Percentiles rank a stretch among this genome's conserved stretches.
Evolutionary conservation across 2,113 vertebrate genomes (phyloP).

Genomic region (Nesogale talazaci): DNA sequence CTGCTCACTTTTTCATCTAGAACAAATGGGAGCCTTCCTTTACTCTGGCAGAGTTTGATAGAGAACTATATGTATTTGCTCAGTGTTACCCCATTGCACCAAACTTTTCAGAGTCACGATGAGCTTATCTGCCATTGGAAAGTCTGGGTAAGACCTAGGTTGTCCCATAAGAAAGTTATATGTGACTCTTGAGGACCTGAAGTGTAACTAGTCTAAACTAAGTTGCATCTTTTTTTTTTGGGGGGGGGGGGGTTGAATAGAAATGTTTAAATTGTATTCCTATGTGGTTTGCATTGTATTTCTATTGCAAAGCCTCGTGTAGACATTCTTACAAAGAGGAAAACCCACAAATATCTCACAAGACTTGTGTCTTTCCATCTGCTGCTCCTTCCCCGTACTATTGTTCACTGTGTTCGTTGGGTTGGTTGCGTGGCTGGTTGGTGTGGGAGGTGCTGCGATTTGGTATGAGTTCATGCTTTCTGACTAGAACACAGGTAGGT

Average conservation of each 20-base stretch:
- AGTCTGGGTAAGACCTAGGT: not conserved
- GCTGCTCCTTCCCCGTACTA: not conserved
- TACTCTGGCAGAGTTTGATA: constrained; percentile 57
- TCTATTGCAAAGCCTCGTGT: not conserved
- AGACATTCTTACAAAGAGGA: not conserved
- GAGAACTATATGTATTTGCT: not conserved
- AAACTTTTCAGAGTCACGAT: constrained; percentile 16
- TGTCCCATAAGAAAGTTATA: not conserved
- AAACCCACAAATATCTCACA: not conserved
- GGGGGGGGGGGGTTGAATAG: not conserved
- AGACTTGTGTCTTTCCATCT: not conserved
- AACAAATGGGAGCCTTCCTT: constrained; percentile 64
- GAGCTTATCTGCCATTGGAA: constrained; percentile 9
- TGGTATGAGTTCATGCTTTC: not conserved
- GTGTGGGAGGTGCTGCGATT: not conserved
- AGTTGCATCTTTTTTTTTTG: not conserved
- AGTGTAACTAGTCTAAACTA: constrained; percentile 13
- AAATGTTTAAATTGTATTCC: constrained; percentile 1
- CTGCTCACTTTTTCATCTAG: constrained; percentile 65
- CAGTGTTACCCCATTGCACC: not conserved
- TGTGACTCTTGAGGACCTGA: not conserved
- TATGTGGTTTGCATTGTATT: not conserved
- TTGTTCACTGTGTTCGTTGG: no score
- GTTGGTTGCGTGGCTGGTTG: no score
- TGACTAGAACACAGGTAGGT: not conserved